A percentile compares a stretch with the other conserved stretches of the same genome.
Conservation (phyloP, 1,140 invertebrate species). For the Plutomurus gul region DNA sequence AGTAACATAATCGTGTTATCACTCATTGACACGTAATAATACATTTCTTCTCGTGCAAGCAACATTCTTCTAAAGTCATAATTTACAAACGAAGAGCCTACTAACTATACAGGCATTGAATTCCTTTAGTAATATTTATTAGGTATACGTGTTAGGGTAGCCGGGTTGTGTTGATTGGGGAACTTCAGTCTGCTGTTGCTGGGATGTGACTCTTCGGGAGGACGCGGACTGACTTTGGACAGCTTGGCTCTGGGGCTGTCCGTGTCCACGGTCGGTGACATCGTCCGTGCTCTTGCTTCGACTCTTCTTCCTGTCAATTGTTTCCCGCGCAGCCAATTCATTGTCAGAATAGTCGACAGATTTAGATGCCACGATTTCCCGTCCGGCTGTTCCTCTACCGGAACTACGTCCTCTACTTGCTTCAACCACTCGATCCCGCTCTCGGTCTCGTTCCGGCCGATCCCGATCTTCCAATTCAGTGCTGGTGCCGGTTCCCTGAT, state of each 20-base stretch:
- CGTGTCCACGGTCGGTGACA: constrained; percentile 65
- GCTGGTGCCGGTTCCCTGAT: constrained; percentile 44
- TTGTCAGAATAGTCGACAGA: constrained; percentile 60
- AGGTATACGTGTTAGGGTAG: constrained; percentile 32
- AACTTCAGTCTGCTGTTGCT: constrained; percentile 51
- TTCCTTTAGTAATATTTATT: background rate
- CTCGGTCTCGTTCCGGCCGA: constrained; percentile 6
- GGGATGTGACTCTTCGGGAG: constrained; percentile 28
- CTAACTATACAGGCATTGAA: no score
- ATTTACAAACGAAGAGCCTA: no score
- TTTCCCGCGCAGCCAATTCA: constrained; percentile 60
- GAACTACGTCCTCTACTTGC: constrained; percentile 38
- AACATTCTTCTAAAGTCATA: no score
- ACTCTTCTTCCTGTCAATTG: constrained; percentile 60
- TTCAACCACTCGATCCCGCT: constrained; percentile 5
- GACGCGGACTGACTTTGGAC: constrained; percentile 17
- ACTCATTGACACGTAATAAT: no score
- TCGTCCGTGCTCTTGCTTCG: constrained; percentile 89
- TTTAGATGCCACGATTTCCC: constrained; percentile 53
- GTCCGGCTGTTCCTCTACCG: constrained; percentile 41
- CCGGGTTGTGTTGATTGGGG: constrained; percentile 12
- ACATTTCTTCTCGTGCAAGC: no score
- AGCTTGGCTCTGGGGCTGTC: constrained; percentile 63
- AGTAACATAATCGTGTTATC: no score
- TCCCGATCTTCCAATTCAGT: constrained; percentile 37